Conservation (phyloP, 2,113 vertebrate species). For the Mastomys natalensis region DNA sequence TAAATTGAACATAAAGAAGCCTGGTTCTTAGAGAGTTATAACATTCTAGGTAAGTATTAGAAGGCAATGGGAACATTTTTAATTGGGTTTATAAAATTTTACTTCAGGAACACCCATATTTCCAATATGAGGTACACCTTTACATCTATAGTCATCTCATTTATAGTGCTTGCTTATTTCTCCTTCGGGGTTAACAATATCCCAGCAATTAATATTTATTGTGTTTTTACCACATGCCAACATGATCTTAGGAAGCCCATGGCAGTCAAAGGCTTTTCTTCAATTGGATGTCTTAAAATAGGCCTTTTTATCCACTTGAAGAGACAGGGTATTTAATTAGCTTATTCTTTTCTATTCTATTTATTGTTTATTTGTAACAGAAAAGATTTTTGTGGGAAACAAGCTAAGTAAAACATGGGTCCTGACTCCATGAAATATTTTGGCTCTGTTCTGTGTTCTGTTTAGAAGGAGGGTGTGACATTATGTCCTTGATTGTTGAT, state of each 20-base stretch:
- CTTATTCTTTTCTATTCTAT: constrained; percentile 29
- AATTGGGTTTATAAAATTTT: constrained; percentile 77
- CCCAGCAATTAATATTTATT: constrained; percentile 65
- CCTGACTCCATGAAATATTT: neutral
- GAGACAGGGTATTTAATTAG: constrained; percentile 39
- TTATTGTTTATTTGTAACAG: constrained; percentile 45
- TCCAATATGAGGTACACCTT: constrained; percentile 70
- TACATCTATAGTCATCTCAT: constrained; percentile 64
- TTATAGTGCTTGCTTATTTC: constrained; percentile 74
- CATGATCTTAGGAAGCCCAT: constrained; percentile 52
- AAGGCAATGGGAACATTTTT: constrained; percentile 69
- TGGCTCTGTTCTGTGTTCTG: neutral
- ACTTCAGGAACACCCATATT: constrained; percentile 75
- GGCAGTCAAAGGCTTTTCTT: constrained; percentile 59
- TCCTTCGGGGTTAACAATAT: constrained; percentile 72
- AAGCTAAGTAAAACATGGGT: constrained; percentile 32
- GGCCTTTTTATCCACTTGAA: constrained; percentile 54
- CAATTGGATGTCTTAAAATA: constrained; percentile 66
- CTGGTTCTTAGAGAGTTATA: constrained; percentile 71
- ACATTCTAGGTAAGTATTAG: constrained; percentile 64
- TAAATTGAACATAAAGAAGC: constrained; percentile 73
- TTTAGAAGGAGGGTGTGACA: neutral
- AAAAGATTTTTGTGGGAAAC: constrained; percentile 52
- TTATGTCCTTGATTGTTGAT: neutral
- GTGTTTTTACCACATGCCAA: constrained; percentile 43